phyloP scores from a whole-genome alignment of 1,140 invertebrate species.

The Macrobrachium rosenbergii region DNA sequence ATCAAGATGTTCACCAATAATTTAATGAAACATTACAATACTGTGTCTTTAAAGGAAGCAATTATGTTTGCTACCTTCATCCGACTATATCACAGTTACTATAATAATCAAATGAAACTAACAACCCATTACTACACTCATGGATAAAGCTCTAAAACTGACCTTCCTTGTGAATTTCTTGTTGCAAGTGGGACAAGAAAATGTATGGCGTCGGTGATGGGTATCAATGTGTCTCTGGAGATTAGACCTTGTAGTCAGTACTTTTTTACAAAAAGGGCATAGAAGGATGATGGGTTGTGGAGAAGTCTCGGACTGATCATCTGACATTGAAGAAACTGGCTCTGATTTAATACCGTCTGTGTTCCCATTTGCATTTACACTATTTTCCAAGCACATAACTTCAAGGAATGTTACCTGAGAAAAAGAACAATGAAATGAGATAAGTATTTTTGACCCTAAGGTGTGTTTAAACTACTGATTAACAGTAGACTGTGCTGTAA shows the following conservation, averaged over 20 bases:
- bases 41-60: neutral
- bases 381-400: constrained; percentile 50
- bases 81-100: no score
- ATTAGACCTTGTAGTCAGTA: constrained; percentile 50
- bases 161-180: constrained; percentile 53
- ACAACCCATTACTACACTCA: neutral
- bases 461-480: no score
- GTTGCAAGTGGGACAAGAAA: constrained; percentile 38
- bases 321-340: neutral
- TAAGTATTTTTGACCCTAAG: no score
- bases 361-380: constrained; percentile 22
- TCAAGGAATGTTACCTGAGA: constrained; percentile 44
- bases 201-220: constrained; percentile 44
- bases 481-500: no score
- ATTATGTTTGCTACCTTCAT: neutral
- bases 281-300: constrained; percentile 3
- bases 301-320: constrained; percentile 21
- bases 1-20: neutral
- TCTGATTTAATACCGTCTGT: neutral
- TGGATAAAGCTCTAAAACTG: neutral
- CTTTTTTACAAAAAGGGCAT: constrained; percentile 41
- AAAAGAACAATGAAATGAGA: no score
- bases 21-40: neutral
- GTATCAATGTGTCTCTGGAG: constrained; percentile 46
- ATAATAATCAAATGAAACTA: neutral